Evolutionary conservation across 2,888 invertebrate genomes (phyloP), one percentile per base, ranked within the genome.

Genomic region (Drosophila putrida): DNA sequence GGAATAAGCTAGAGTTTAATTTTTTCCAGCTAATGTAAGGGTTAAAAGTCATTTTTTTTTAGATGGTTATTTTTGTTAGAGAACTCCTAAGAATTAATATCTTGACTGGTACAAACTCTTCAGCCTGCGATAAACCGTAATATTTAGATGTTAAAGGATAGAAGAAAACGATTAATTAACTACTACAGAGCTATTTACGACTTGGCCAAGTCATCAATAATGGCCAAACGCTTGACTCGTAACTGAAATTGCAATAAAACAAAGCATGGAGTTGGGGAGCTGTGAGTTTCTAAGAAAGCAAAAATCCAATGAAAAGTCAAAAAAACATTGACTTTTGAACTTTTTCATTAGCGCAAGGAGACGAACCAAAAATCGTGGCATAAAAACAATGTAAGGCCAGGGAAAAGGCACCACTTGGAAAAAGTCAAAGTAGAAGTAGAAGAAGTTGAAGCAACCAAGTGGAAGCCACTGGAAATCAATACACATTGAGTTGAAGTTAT

Each of bases 321-420:
- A 71, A 86, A 75, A 82, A 72, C 82, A 71, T 78, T 88, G 88
- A 89, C 89, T 89, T 87, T 75, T 88, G 64, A 80, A 84, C 88
- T 88, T 88, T 84, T 84, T 88, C 83, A 84, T 84, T 88, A 88
- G 83, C 87, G 64, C 54, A 59, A 15, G 38, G 49, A 71, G 57
- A 57, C 38, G 64, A 61, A 67, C 50, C 65, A 53, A 74, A 69
- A 61, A 68, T 71, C 59, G 49, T 78, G 68, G 62, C 64, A 78
- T 59, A 74, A 89, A 84, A 89, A 89, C 85, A 89, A 84, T 80
- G 68, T 70, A 55, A 49, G 47, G 38, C 39, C 28, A 35, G 44
- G 55, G 10, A 28, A 31, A 28, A 33, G n/a, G 44, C 66, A 79
- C 50, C 82, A 59, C 82, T 88, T 57, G 36, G 13, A 36, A 51